Evolutionary conservation across 2,888 invertebrate species (phyloP).

Genomic region (Machimus rusticus): DNA sequence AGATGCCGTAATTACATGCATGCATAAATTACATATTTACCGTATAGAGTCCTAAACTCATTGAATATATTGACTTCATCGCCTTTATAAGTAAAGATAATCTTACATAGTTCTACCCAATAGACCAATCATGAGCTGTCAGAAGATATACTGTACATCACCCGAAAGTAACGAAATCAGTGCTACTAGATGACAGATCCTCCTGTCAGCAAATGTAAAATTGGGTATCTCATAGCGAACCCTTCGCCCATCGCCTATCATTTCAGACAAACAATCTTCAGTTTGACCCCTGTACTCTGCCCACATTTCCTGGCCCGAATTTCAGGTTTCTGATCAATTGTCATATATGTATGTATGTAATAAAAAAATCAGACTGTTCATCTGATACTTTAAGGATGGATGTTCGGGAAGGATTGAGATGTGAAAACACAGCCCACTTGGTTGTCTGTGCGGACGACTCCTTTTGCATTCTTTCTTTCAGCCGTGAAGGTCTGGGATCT

Average conservation of each 20-base stretch:
- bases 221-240: conserved; percentile 20
- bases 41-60: neutral
- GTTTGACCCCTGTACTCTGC: neutral
- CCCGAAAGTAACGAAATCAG: conserved; percentile 11
- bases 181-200: neutral
- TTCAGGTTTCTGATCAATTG: conserved; percentile 15
- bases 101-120: conserved; percentile 23
- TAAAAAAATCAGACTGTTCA: conserved; percentile 1
- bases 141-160: neutral
- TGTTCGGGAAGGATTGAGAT: neutral
- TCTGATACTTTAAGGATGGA: conserved; percentile 14
- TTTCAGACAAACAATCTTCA: neutral
- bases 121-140: conserved; percentile 32
- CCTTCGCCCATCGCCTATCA: neutral
- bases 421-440: neutral
- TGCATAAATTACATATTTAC: neutral
- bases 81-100: neutral
- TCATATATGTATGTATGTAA: neutral
- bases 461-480: neutral
- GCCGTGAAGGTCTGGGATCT: neutral
- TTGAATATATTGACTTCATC: conserved; percentile 1
- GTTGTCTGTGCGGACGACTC: neutral
- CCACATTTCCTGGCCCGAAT: neutral
- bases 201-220: neutral
- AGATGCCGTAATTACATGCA: neutral